These are phyloP conservation scores for Adela reaumurella DNA, from an alignment of 2,888 invertebrate genomes.

Conservation along the genomic window DNA sequence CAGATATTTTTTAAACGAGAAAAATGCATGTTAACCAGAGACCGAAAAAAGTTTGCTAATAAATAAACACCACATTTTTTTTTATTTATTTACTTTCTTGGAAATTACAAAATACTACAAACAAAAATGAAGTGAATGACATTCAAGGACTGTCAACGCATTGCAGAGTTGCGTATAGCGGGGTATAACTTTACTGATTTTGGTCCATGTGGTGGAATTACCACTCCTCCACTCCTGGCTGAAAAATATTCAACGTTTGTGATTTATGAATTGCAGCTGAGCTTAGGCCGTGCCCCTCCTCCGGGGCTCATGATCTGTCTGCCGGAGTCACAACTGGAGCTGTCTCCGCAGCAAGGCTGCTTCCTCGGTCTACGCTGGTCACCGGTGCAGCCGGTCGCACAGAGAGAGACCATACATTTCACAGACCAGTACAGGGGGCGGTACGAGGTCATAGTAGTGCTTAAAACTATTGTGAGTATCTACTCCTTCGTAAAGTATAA, in stretches of 20 bases:
- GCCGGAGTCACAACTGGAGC: slow-evolving; percentile 49
- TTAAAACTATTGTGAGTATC: slow-evolving; percentile 53
- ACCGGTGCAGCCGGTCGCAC: slow-evolving; percentile 55
- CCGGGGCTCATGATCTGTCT: slow-evolving; percentile 56
- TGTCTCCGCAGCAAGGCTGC: slow-evolving; percentile 53
- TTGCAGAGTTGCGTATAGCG: no score
- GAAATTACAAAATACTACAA: neutral
- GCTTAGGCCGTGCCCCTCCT: slow-evolving; percentile 37
- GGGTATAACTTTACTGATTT: no score
- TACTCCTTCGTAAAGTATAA: neutral
- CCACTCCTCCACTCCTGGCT: no score
- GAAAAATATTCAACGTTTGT: no score
- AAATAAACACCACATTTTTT: neutral
- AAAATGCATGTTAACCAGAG: no score
- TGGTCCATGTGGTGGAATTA: no score
- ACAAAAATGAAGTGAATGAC: neutral
- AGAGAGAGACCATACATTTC: slow-evolving; percentile 62
- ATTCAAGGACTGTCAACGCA: neutral
- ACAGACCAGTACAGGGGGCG: slow-evolving; percentile 61
- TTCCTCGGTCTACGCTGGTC: slow-evolving; percentile 62
- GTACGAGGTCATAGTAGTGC: slow-evolving; percentile 62
- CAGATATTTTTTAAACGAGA: no score
- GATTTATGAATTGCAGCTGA: slow-evolving; percentile 22
- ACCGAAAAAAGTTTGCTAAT: no score
- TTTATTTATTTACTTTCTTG: no score